These are phyloP conservation scores for Carcinoscorpius rotundicauda DNA, from an alignment of 1,140 invertebrate genomes.

Conservation along the genomic window DNA sequence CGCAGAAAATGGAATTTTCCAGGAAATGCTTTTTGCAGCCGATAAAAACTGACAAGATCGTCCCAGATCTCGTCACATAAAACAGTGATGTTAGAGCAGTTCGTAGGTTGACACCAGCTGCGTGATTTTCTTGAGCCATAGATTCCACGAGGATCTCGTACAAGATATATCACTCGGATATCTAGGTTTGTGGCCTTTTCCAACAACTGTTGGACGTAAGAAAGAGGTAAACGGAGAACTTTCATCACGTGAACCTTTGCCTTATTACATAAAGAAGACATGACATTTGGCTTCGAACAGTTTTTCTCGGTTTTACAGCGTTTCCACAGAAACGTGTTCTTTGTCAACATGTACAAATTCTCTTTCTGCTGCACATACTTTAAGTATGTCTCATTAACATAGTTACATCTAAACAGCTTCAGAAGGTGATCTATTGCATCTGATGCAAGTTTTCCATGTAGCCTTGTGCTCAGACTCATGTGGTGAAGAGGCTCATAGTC, in stretches of 20 bases:
- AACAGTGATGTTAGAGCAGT: conserved; percentile 59
- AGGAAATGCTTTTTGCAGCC: conserved; percentile 52
- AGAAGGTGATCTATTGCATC: too few species aligned
- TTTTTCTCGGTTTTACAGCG: too few species aligned
- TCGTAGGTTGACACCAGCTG: conserved; percentile 59
- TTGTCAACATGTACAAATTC: too few species aligned
- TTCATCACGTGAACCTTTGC: conserved; percentile 15
- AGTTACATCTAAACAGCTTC: too few species aligned
- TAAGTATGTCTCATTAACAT: too few species aligned
- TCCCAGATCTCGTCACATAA: conserved; percentile 67
- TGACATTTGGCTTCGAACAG: too few species aligned
- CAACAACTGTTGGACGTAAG: conserved; percentile 5
- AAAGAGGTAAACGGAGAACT: conserved; percentile 5
- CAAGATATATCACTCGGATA: conserved; percentile 56
- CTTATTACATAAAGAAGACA: neutral
- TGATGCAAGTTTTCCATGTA: too few species aligned
- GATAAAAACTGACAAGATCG: conserved; percentile 45
- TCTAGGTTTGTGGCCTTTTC: conserved; percentile 5
- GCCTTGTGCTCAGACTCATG: too few species aligned
- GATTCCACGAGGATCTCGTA: conserved; percentile 70
- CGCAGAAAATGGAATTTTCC: conserved; percentile 39
- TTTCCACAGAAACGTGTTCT: too few species aligned
- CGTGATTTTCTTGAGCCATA: conserved; percentile 70
- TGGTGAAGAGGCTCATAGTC: too few species aligned
- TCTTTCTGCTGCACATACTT: too few species aligned